Base-by-base conservation (phyloP, 2,888 invertebrate genomes). In the Dolichomitus sp. region DNA sequence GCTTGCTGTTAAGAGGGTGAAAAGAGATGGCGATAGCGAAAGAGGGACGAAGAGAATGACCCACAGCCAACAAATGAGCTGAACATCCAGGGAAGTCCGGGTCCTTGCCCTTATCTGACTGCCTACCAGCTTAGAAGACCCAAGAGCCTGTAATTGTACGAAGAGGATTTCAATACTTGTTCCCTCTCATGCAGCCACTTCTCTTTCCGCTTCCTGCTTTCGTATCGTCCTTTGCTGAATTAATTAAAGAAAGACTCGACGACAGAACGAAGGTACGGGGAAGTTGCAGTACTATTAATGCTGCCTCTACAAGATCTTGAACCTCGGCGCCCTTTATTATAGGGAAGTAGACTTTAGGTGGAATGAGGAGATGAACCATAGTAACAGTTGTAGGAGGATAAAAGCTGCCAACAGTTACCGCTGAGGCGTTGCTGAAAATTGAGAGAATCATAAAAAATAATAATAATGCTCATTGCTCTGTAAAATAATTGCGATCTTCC, bases 151-250 rank as follows among this genome's bases (percentile, higher is more conserved):
- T 68, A 84, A 87, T 80, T 81, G 75, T 79, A 85, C 72, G 52
- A 72, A 61, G 52, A 68, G 50, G 68, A 84, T 84, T 84, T 83
- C 75, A 83, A 72, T 74, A 72, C 73, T 81, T 57, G 11, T 30
- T 42, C 37, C 12, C 33, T 65, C 50, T 54, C 2, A 19, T 48
- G 57, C 50, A 61, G 33, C 33, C 66, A 45, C 75, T 80, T 80
- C 84, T 19, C 48, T 37, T 65, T 17, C 9, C 17, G 27, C 66
- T 73, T 54, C 61, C 45, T 33, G 17, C 54, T 12, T 75, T 75
- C 27, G 66, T 27, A 66, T 78, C 70, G 50, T 69, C 42, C 63
- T 66, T 65, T 50, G 59, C 48, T 74, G 70, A 79, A 83, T 85
- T 81, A 81, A 84, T 85, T 85, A 80, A 77, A 42, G 74, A 65